A percentile compares a stretch with the other conserved stretches of the same genome.
Evolutionary conservation across 2,797 vertebrate species (phyloP).

Genomic region (Columba guinea): DNA sequence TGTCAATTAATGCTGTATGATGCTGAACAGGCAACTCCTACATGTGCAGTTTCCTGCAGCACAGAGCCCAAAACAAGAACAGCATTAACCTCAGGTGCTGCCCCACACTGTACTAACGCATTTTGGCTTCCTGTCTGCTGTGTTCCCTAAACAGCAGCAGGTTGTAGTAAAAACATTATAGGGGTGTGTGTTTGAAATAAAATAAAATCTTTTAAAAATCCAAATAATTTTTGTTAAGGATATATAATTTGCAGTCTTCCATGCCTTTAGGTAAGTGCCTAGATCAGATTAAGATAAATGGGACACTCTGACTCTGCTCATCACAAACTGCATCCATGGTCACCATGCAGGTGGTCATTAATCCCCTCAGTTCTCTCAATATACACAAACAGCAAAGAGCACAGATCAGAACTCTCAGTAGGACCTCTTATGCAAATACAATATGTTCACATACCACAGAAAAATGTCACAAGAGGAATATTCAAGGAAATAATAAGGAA

Average conservation of each 20-base stretch:
- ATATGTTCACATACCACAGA: background rate
- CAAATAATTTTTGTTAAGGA: background rate
- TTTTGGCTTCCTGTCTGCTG: background rate
- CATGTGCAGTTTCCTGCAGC: background rate
- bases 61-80: background rate
- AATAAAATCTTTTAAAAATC: background rate
- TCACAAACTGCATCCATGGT: background rate
- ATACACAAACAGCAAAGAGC: background rate
- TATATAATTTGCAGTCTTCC: background rate
- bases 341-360: background rate
- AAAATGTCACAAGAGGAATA: background rate
- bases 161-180: background rate
- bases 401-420: background rate
- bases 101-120: background rate
- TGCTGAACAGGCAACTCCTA: background rate
- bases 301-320: background rate
- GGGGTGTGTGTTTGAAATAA: background rate
- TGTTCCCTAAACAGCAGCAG: background rate
- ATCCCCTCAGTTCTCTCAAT: background rate
- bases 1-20: background rate
- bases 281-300: background rate
- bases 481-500: background rate
- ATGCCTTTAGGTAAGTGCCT: background rate
- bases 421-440: background rate
- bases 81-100: background rate